Conservation (phyloP, 2,113 vertebrate species). For the Mesoclemmys tuberculata region DNA sequence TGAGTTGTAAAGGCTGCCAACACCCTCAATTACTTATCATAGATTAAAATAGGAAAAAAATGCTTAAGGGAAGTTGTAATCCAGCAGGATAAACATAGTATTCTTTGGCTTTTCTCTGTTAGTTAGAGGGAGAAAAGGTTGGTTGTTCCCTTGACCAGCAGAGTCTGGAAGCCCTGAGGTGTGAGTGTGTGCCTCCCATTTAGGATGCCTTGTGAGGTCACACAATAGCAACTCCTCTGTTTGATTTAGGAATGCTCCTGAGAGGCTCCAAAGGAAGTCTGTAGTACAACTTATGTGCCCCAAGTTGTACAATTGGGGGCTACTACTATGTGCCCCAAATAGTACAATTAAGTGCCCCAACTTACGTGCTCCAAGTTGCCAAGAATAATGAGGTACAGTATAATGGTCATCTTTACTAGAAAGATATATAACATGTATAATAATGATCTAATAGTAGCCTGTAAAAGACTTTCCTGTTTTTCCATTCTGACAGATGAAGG, state of each 20-base stretch:
- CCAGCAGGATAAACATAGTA: rapidly evolving
- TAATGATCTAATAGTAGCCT: neutral
- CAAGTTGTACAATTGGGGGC: neutral
- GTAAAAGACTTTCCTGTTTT: neutral
- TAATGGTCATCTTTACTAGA: neutral
- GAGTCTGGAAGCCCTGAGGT: neutral
- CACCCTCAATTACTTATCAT: neutral
- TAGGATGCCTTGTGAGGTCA: neutral
- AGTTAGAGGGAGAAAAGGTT: neutral
- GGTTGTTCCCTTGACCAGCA: neutral
- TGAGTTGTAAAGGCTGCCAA: neutral
- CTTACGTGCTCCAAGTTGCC: rapidly evolving
- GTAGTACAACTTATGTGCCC: rapidly evolving
- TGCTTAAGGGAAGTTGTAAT: neutral
- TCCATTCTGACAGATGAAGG: neutral
- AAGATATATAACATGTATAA: neutral
- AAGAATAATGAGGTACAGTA: neutral
- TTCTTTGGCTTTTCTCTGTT: neutral
- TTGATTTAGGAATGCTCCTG: neutral
- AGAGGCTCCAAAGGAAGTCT: neutral
- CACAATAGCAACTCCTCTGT: neutral
- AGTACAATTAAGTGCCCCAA: too few relatives aligned
- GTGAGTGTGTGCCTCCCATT: rapidly evolving
- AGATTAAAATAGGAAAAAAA: neutral
- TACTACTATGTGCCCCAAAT: too few relatives aligned